Base-by-base conservation (phyloP, 2,888 invertebrate genomes). In the Tromatobia lineatoria region DNA sequence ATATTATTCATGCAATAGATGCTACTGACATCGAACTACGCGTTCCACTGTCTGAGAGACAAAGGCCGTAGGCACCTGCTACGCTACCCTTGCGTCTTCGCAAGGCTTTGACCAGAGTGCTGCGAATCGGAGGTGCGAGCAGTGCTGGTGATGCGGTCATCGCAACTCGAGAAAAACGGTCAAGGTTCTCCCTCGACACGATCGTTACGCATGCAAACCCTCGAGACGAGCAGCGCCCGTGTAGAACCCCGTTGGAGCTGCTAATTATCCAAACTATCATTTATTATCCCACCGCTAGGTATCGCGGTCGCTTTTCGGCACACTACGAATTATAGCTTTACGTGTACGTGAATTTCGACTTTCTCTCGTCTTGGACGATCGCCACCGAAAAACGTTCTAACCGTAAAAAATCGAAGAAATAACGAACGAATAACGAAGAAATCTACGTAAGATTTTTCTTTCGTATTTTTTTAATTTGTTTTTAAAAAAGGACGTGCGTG, bases 251-350 rank as follows among this genome's bases (percentile, higher is more conserved):
- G 50, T 69, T 45, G 85, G 80, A 88, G 90, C 92, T 91, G 92
- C 91, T 93, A 93, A 93, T 93, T 93, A 92, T 92, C 85, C 88
- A 90, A 91, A 91, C 89, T 91, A 91, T 92, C 91, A 92, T 92
- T 92, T 92, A 89, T 93, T 91, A 92, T 83, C 83, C 87, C 85
- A 66, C 80, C 77, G 70, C 75, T 75, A 70, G 81, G 52, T 13
- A 45, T 54, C 57, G 82, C 75, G 70, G 77, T 74, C 47, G 74
- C 69, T 80, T 74, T 64, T 75, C 61, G 61, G 73, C 57, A n/a
- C 54, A n/a, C 29, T 47, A 47, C n/a, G 50, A 0, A 3, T 15
- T 18, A n/a, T n/a, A 47, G n/a, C 18, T 50, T 6, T 18, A n/a
- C n/a, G 11, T 25, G 54, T 13, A 20, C 70, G 29, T 74, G 50